Conservation (phyloP, 2,888 invertebrate genomes). For the Gortyna flavago region DNA sequence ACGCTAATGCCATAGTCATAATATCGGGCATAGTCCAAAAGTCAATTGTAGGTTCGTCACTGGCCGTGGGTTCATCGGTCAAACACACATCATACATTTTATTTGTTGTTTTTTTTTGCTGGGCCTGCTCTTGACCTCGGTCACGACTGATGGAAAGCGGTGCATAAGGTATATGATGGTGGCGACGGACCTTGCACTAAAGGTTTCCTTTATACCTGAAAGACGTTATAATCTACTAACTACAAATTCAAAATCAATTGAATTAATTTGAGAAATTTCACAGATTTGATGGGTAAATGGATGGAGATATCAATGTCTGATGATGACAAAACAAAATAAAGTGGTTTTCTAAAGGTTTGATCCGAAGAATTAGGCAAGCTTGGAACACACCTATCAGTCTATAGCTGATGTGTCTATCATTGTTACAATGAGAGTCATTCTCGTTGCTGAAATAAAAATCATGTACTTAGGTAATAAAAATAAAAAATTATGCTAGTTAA, state of each 20-base stretch:
- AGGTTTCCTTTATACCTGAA: neutral
- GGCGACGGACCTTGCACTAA: neutral
- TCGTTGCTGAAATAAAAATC: neutral
- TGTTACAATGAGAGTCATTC: neutral
- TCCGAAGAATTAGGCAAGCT: neutral
- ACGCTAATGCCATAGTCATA: neutral
- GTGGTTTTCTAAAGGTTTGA: neutral
- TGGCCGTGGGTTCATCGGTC: slow-evolving; percentile 1
- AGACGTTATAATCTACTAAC: no score
- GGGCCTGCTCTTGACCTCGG: neutral
- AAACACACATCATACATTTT: neutral
- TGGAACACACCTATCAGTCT: neutral
- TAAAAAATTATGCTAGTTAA: neutral
- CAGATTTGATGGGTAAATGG: no score
- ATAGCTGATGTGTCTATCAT: neutral
- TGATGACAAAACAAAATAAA: neutral
- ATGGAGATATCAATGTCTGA: neutral
- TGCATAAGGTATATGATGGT: neutral
- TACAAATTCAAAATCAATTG: neutral
- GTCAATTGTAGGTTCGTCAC: neutral
- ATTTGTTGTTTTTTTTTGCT: neutral
- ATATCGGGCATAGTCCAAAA: slow-evolving; percentile 17
- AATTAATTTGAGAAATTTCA: neutral
- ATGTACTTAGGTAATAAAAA: neutral
- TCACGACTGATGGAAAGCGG: neutral